phyloP scores from a whole-genome alignment of 2,797 vertebrate species.

The Sebastes trivittatus region DNA sequence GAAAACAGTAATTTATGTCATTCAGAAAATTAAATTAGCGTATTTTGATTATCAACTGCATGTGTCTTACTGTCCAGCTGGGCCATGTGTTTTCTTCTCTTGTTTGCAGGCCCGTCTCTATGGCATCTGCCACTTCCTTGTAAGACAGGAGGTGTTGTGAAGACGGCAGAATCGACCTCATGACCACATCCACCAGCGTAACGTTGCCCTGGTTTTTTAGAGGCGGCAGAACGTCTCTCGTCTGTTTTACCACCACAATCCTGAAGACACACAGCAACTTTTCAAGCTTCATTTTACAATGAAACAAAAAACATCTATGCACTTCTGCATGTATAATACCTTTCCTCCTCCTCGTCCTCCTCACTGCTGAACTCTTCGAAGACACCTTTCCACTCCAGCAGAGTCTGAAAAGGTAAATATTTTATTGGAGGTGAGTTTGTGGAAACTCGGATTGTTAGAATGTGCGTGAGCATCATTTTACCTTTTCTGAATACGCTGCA shows the following conservation, averaged over 20 bases:
- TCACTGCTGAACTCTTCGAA: conserved; percentile 66
- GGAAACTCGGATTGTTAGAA: neutral
- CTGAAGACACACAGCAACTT: conserved; percentile 40
- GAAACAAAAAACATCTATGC: too few relatives aligned
- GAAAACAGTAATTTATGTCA: neutral
- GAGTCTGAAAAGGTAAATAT: conserved; percentile 66
- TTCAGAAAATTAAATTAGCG: neutral
- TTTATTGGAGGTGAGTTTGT: neutral
- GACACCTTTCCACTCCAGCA: conserved; percentile 70
- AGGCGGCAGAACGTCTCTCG: conserved; percentile 11
- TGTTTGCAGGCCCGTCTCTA: conserved; percentile 68
- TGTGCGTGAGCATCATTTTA: conserved; percentile 25
- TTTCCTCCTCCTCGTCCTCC: conserved; percentile 58
- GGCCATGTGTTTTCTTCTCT: conserved; percentile 60
- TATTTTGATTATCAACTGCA: neutral
- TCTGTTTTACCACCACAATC: conserved; percentile 80
- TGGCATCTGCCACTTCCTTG: conserved; percentile 63
- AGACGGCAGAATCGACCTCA: conserved; percentile 72
- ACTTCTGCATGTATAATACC: conserved; percentile 41
- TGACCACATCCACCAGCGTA: conserved; percentile 75
- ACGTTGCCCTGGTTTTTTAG: conserved; percentile 46
- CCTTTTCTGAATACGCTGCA: conserved; percentile 74
- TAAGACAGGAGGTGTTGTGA: conserved; percentile 56
- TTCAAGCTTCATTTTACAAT: neutral
- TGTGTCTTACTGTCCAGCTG: conserved; percentile 79